Base-by-base conservation (phyloP, 2,113 vertebrate genomes). In the Heterotis niloticus region DNA sequence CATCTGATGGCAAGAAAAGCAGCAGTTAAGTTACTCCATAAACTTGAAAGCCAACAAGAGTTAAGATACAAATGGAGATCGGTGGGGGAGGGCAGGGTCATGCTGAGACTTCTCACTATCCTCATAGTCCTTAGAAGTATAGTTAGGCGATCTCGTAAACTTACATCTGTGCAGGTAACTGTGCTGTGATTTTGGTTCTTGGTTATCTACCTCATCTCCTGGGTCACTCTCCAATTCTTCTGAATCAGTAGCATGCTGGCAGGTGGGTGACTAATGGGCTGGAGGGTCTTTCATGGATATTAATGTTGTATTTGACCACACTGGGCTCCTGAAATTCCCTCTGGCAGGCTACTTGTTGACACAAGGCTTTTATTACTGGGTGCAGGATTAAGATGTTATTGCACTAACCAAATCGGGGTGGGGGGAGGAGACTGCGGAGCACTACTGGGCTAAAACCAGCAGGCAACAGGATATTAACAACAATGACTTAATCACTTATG, bases 141-240 rank as follows among this genome's bases (percentile, higher is more conserved):
- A 59, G 57, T 59, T 59, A 10, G 16, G 20, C 14, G 14, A 18
- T 9, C 20, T 65, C 64, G n/a, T 13, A 65, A 11, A 16, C 66
- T 68, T n/a, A 28, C 10, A 68, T 28, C 24, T 20, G 10, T 3
- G n/a, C 51, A 18, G 56, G 74, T 76, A 75, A 75, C 11, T 59
- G 23, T 5, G 7, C 44, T 75, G 72, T 14, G 20, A 75, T 26
- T 59, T 12, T 16, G 56, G 14, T 60, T 60, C 44, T 20, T 76
- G 56, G 29, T 62, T 51, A 74, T 34, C 57, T 16, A n/a, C 18
- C 26, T 78, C 59, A 29, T 44, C 24, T 52, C 28, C 57, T 2
- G n/a, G 59, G 77, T 79, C 54, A 64, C 52, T 60, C 20, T 70
- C 52, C 71, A 60, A 78, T 78, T 71, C 54, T 44, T 54, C 67